Evolutionary conservation across 2,113 vertebrate genomes (phyloP), one percentile per base, ranked within the genome.

Genomic region (Ranitomeya variabilis): DNA sequence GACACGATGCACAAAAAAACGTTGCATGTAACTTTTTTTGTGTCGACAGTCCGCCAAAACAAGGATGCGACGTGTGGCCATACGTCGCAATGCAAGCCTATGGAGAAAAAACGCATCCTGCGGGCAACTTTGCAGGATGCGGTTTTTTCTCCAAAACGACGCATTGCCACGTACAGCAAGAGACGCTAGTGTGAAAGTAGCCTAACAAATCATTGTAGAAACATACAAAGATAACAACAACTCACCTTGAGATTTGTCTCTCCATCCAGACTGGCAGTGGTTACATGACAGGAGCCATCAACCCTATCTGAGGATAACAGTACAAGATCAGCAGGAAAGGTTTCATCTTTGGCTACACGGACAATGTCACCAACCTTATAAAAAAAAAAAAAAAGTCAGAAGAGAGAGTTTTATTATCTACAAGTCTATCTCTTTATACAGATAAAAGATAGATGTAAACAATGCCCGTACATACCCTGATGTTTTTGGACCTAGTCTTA

Each of bases 341-440:
- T 98, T 93, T 99, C 98, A 96, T 99, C 98, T 96, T 99, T 99
- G 94, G 97, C 97, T 94, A 99, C 96, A 91, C 97, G 96, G 86
- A 99, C 98, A 89, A 99, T 98, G 93, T 99, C 98, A 31, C 98
- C 98, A 31, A 99, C 98, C 98, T 99, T 90, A 23, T 74, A 59
- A 71, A 66, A 60, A 26, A 86, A 74, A 16, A 87, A 89, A 23
- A 0, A 89, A 18, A 7, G 26, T 19, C 4, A 67, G 23, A n/a
- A 2, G 23, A 23, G 9, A n/a, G 23, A 9, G 21, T 3, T 67
- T 67, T 23, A 67, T 67, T 23, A 9, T 66, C 7, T 66, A 26
- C 15, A 51, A 5, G 1, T 7, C 0, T 37, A 15, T 31, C 3
- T 21, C 26, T 10, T 18, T 82, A 9, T 64, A 37, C 60, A 14